These are phyloP conservation scores for Dasypus novemcinctus DNA, from an alignment of 2,113 vertebrate genomes.

Conservation along the genomic window DNA sequence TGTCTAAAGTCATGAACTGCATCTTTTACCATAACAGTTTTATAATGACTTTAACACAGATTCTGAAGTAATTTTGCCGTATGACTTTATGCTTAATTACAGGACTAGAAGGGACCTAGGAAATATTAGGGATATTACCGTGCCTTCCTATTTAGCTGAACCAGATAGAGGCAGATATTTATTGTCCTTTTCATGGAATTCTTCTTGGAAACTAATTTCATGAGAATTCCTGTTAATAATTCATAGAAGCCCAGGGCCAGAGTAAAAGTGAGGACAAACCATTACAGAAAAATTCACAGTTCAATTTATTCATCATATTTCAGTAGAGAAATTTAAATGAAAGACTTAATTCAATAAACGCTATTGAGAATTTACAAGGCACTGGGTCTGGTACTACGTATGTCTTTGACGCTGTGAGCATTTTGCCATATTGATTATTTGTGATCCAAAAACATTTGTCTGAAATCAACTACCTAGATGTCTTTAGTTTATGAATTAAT, in stretches of 20 bases:
- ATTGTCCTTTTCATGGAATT: slow-evolving; percentile 4
- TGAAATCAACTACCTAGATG: background rate
- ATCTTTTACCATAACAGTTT: slow-evolving; percentile 28
- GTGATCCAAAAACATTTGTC: background rate
- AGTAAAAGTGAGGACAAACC: background rate
- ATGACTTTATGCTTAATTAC: background rate
- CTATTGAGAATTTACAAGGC: background rate
- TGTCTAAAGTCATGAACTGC: background rate
- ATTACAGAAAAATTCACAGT: slow-evolving; percentile 13
- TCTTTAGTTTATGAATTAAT: slow-evolving; percentile 16
- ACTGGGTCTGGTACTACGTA: background rate
- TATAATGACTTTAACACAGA: background rate
- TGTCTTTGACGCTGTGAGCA: background rate
- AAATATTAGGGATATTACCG: background rate
- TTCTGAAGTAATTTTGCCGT: slow-evolving; percentile 32
- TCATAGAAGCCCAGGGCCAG: slow-evolving; percentile 11
- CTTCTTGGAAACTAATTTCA: slow-evolving; percentile 53
- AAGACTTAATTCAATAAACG: background rate
- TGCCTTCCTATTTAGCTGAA: background rate
- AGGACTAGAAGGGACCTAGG: background rate
- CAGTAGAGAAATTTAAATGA: background rate
- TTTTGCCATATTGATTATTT: background rate
- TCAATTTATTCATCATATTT: background rate
- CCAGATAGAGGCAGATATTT: background rate
- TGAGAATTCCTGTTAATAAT: slow-evolving; percentile 62